Percentiles rank a stretch among this genome's conserved stretches.
Conservation (phyloP, 2,888 invertebrate species). For the Drosophila yooni region DNA sequence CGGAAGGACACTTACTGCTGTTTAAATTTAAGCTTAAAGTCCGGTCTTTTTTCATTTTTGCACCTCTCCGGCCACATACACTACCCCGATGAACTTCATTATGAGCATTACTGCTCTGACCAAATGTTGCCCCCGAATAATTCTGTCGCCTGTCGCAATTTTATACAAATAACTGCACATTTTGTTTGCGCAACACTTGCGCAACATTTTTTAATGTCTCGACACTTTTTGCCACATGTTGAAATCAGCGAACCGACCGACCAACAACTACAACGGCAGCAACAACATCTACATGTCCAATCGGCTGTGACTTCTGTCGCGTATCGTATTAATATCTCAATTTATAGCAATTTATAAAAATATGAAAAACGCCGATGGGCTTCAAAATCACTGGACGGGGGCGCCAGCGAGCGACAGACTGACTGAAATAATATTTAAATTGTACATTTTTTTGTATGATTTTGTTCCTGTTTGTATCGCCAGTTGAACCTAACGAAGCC, state of each 20-base stretch:
- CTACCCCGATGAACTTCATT: conserved; percentile 55
- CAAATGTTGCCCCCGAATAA: conserved; percentile 72
- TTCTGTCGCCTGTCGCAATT: conserved; percentile 64
- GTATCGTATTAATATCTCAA: conserved; percentile 82
- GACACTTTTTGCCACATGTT: conserved; percentile 76
- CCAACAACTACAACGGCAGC: conserved; percentile 43
- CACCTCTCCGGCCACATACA: conserved; percentile 11
- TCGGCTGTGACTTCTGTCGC: conserved; percentile 69
- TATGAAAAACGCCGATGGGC: conserved; percentile 70
- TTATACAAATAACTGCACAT: conserved; percentile 78
- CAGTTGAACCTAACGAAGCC: conserved; percentile 66
- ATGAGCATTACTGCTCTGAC: conserved; percentile 44
- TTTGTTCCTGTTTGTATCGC: conserved; percentile 33
- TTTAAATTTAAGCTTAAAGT: conserved; percentile 74
- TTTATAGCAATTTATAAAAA: conserved; percentile 82
- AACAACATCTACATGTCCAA: conserved; percentile 23
- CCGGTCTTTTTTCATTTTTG: background rate
- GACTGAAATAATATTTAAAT: conserved; percentile 73
- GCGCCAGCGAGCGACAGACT: conserved; percentile 25
- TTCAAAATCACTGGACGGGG: conserved; percentile 38
- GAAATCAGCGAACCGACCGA: conserved; percentile 71
- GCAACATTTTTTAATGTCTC: conserved; percentile 76
- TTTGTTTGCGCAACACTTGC: conserved; percentile 78
- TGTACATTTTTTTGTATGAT: conserved; percentile 30
- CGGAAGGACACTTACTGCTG: conserved; percentile 43